Evolutionary conservation across 2,888 invertebrate genomes (phyloP).

Genomic region (Platycheirus albimanus): DNA sequence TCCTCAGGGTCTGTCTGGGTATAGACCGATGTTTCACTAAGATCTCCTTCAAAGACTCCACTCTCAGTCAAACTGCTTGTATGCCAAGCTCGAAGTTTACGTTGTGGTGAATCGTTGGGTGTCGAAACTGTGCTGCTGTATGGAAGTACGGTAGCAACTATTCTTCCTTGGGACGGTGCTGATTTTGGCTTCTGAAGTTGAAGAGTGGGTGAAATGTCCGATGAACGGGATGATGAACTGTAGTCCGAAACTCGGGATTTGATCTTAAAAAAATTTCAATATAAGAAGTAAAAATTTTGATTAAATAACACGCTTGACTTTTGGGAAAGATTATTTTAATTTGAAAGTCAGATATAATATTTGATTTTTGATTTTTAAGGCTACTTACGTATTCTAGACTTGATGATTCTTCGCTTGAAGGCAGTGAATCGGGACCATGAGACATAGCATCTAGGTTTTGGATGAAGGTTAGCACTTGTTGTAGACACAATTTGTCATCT

Average conservation of each 20-base stretch:
- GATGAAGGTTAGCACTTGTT: slow-evolving; percentile 86
- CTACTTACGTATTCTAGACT: slow-evolving; percentile 82
- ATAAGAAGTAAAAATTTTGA: slow-evolving; percentile 66
- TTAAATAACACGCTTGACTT: slow-evolving; percentile 40
- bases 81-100: slow-evolving; percentile 78
- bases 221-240: slow-evolving; percentile 76
- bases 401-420: slow-evolving; percentile 84
- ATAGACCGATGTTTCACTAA: slow-evolving; percentile 75
- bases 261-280: slow-evolving; percentile 75
- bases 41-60: slow-evolving; percentile 87
- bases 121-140: slow-evolving; percentile 82
- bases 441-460: slow-evolving; percentile 85
- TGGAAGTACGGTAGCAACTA: slow-evolving; percentile 87
- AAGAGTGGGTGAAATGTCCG: slow-evolving; percentile 75
- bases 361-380: background rate
- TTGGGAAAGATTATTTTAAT: slow-evolving; percentile 16
- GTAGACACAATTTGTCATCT: slow-evolving; percentile 86
- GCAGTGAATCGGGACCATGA: slow-evolving; percentile 78
- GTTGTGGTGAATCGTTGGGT: slow-evolving; percentile 82
- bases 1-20: slow-evolving; percentile 85
- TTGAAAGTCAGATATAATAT: background rate
- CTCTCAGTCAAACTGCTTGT: slow-evolving; percentile 87
- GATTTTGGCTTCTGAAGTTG: slow-evolving; percentile 70
- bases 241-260: slow-evolving; percentile 79
- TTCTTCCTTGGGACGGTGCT: slow-evolving; percentile 78